A percentile compares a stretch with the other conserved stretches of the same genome.
Evolutionary conservation across 2,797 vertebrate species (phyloP).

Genomic region (Australoheros facetus): DNA sequence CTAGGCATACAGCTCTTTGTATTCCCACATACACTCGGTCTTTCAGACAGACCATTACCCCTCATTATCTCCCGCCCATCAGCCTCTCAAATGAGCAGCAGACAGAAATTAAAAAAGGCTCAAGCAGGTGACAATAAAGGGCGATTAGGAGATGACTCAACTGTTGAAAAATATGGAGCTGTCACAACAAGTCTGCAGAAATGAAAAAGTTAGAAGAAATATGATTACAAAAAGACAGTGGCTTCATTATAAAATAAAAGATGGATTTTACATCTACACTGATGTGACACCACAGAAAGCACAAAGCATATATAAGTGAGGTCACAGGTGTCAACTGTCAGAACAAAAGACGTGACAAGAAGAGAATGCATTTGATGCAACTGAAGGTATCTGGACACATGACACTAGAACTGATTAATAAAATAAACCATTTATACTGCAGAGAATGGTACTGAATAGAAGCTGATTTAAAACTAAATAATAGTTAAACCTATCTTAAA

Average conservation of each 20-base stretch:
- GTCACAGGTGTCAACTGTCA: neutral
- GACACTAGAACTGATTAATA: neutral
- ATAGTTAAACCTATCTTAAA: neutral
- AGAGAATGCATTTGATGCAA: neutral
- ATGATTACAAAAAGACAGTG: neutral
- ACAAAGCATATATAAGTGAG: neutral
- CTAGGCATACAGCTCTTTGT: constrained; percentile 2
- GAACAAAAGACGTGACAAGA: neutral
- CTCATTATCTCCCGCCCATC: constrained; percentile 51
- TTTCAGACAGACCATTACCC: constrained; percentile 50
- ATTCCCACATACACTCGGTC: constrained; percentile 32
- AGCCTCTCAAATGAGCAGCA: constrained; percentile 44
- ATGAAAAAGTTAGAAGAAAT: neutral
- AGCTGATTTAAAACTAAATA: neutral
- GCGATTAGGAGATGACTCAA: constrained; percentile 37
- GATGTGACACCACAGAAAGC: neutral
- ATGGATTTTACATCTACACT: neutral
- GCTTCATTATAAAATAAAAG: neutral
- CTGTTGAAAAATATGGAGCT: constrained; percentile 25
- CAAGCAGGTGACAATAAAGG: constrained; percentile 41
- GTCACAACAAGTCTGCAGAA: constrained; percentile 16
- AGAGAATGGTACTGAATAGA: neutral
- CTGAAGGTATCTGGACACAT: neutral
- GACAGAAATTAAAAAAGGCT: constrained; percentile 14
- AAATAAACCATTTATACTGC: neutral